phyloP scores from a whole-genome alignment of 2,113 vertebrate species.

The Anseranas semipalmata region DNA sequence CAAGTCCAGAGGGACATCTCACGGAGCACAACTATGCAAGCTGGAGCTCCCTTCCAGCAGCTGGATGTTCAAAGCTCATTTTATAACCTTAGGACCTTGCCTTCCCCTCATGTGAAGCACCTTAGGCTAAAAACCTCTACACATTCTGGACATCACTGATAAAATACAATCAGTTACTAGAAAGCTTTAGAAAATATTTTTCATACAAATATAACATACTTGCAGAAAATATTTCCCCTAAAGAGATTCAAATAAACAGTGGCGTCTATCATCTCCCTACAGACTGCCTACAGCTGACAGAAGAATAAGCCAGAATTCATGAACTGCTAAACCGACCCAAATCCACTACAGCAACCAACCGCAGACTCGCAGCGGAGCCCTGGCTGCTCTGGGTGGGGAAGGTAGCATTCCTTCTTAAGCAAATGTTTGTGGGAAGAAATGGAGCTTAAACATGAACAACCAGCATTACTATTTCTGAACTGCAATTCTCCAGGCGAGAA shows the following conservation, averaged over 20 bases:
- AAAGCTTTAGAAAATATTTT: neutral
- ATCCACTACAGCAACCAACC: neutral
- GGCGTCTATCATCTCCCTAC: neutral
- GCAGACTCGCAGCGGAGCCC: neutral
- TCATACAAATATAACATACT: neutral
- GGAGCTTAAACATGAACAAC: neutral
- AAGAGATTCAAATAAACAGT: neutral
- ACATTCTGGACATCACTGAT: too few relatives aligned
- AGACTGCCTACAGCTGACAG: neutral
- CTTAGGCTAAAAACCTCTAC: neutral
- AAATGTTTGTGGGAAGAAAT: neutral
- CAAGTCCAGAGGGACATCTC: neutral
- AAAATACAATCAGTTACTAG: neutral
- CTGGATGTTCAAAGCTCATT: neutral
- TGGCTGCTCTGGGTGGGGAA: neutral
- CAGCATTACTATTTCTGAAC: neutral
- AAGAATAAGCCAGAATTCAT: neutral
- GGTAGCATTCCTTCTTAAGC: neutral
- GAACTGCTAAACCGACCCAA: neutral
- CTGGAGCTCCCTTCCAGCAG: neutral
- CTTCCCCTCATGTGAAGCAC: neutral
- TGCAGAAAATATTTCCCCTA: neutral
- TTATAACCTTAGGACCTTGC: neutral
- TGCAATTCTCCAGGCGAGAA: neutral
- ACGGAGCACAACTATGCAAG: accelerated